Conservation (phyloP, 2,113 vertebrate genomes). For the Pedetes capensis region DNA sequence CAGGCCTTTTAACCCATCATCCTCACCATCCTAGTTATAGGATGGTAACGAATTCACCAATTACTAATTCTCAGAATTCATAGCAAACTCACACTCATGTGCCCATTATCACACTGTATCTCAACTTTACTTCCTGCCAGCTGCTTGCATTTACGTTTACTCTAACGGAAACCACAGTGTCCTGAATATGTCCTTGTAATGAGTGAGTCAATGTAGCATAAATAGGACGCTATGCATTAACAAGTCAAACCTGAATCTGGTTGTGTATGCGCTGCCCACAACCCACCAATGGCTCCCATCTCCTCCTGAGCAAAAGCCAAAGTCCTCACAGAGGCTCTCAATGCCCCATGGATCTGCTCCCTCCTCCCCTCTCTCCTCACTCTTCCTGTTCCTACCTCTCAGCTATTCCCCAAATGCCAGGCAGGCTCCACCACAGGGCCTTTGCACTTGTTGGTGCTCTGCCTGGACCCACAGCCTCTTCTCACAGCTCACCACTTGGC, state of each 20-base stretch:
- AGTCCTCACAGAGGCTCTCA: background rate
- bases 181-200: too few species aligned
- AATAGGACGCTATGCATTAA: too few species aligned
- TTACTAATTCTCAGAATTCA: too few species aligned
- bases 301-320: background rate
- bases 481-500: background rate
- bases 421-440: background rate
- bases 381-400: background rate
- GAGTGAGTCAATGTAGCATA: too few species aligned
- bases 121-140: too few species aligned
- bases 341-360: background rate
- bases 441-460: background rate
- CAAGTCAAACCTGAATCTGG: background rate
- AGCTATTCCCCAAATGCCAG: background rate
- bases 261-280: accelerated
- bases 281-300: background rate
- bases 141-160: too few species aligned
- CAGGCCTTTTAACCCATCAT: background rate
- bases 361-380: background rate
- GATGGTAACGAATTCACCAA: too few species aligned
- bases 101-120: too few species aligned
- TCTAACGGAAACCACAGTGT: too few species aligned
- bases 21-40: too few species aligned
- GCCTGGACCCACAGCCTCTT: background rate
- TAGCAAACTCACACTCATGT: too few species aligned